Conservation (phyloP, 2,797 vertebrate species). For the Poeciliopsis paucimaculata region DNA sequence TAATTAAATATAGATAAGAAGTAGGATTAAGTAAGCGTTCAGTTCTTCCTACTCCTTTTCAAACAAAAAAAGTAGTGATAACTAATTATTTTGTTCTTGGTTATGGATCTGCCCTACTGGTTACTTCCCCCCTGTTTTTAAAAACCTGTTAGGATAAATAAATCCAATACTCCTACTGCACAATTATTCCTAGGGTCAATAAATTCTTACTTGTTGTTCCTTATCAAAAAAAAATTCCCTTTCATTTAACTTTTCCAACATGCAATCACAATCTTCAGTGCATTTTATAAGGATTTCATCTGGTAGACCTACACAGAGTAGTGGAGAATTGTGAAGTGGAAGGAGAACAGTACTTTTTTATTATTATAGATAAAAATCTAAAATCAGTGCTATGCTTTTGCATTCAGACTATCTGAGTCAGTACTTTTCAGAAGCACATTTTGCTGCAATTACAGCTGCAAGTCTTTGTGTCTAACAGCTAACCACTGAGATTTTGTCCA, state of each 20-base stretch:
- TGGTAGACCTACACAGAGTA: background rate
- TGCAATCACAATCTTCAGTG: background rate
- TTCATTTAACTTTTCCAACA: background rate
- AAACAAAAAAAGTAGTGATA: too few species aligned
- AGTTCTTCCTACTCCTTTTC: too few species aligned
- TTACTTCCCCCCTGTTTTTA: too few species aligned
- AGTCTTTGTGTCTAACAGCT: background rate
- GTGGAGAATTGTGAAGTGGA: background rate
- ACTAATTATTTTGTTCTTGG: too few species aligned
- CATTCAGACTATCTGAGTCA: background rate
- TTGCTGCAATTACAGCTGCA: background rate
- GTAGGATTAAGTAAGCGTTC: too few species aligned
- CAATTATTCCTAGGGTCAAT: background rate
- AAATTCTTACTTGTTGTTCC: background rate
- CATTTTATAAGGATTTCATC: background rate
- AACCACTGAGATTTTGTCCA: background rate
- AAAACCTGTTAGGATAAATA: too few species aligned
- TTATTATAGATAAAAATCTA: background rate
- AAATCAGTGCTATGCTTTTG: background rate
- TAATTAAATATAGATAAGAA: too few species aligned
- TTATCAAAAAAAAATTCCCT: background rate
- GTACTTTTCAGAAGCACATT: background rate
- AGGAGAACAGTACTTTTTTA: background rate
- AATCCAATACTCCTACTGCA: background rate
- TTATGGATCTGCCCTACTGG: too few species aligned